Base-by-base conservation (phyloP, 2,888 invertebrate species). In the Leptarthrus brevirostris region DNA sequence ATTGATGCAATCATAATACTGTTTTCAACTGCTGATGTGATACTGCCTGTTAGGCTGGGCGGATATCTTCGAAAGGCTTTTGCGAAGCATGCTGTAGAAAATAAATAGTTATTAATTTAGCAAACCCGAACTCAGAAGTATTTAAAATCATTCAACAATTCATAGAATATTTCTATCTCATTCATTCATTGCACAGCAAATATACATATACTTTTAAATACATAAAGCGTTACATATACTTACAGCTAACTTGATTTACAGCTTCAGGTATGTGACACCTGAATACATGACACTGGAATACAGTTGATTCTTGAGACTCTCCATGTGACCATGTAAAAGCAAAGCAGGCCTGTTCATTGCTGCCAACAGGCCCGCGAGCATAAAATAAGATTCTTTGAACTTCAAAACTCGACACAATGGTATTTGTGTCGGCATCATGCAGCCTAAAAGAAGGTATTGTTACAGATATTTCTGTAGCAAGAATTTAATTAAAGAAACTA, bases 251-350 rank as follows among this genome's bases (percentile, higher is more conserved):
- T 84, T 91, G 89, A 74, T 87, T 90, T 81, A 97, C 97, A 40
- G 96, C 96, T 84, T 97, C 97, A 26, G 94, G 92, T 82, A 95
- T 93, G 83, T 96, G 95, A 86, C 97, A 98, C 74, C 97, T 90
- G 86, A 98, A 99, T 58, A 97, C 96, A 86, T 98, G 98, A 87
- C 98, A 98, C 85, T 97, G 95, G 85, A 97, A 97, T 76, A 97
- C 92, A 56, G 95, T 92, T 0, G 93, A 91, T 85, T 95, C 94
- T 79, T 91, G 90, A 34, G 92, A 92, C 80, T 95, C 95, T 0
- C 97, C 97, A 82, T 96, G 96, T 58, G 96, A 93, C 91, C 96
- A 97, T 0, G 98, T 98, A 86, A 98, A 98, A 6, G 98, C 98
- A 87, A 98, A 98, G 86, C 98, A 98, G n/a, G 94, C 91, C 0